A percentile compares a stretch with the other conserved stretches of the same genome.
phyloP scores from a whole-genome alignment of 2,113 vertebrate genomes.

The Elanoides forficatus region DNA sequence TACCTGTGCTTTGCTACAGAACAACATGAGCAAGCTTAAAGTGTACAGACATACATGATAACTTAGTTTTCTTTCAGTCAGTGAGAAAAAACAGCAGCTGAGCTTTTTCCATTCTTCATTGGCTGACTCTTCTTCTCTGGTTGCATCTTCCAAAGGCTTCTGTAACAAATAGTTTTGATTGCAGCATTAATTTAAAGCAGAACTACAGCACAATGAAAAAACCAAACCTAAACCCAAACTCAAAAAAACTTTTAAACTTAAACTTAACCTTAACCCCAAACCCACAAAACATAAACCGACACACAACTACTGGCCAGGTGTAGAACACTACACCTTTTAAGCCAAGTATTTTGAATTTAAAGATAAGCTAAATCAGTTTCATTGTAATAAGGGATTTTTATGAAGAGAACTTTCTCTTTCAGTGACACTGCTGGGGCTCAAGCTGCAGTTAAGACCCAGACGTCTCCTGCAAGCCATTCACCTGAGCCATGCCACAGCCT shows the following conservation, averaged over 20 bases:
- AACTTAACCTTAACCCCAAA: too few relatives aligned
- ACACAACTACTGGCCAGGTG: rapidly evolving
- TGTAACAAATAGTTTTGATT: not conserved
- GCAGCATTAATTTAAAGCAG: not conserved
- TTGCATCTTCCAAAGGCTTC: not conserved
- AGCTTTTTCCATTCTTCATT: not conserved
- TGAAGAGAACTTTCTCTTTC: not conserved
- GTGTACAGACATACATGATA: rapidly evolving
- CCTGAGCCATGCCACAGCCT: not conserved
- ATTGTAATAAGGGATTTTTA: not conserved
- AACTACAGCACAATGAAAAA: not conserved
- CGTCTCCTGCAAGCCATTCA: not conserved
- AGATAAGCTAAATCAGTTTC: not conserved
- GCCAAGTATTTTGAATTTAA: not conserved
- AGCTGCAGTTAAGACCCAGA: not conserved
- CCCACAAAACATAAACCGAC: not conserved
- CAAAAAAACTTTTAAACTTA: too few relatives aligned
- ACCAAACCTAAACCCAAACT: not conserved
- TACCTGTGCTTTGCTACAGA: not conserved
- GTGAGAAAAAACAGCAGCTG: not conserved
- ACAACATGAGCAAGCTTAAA: not conserved
- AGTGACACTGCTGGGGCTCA: not conserved
- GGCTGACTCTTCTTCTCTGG: not conserved
- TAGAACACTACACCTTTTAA: not conserved
- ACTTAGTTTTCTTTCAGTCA: not conserved